Percentiles rank a stretch among this genome's conserved stretches.
phyloP scores from a whole-genome alignment of 2,888 invertebrate species.

The Allygus modestus region DNA sequence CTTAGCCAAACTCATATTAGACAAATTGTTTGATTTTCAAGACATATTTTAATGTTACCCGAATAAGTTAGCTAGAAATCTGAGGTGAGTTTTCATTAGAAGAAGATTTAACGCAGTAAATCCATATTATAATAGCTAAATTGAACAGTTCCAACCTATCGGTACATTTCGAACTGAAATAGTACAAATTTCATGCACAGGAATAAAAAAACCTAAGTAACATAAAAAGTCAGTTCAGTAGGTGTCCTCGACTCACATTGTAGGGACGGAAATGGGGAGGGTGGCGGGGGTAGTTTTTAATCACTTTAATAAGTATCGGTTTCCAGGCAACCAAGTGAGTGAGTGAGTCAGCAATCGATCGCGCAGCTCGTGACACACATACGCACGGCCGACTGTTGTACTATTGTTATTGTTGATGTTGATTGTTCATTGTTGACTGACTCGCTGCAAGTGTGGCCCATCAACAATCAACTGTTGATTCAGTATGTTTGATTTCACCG shows the following conservation, averaged over 20 bases:
- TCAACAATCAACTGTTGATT: conserved; percentile 57
- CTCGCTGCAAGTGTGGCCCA: conserved; percentile 14
- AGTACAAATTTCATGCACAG: no score
- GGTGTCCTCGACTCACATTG: not conserved
- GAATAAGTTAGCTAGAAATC: no score
- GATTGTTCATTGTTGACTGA: conserved; percentile 44
- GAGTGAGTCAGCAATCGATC: not conserved
- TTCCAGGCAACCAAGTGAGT: conserved; percentile 57
- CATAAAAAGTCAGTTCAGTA: not conserved
- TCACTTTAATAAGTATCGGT: conserved; percentile 63
- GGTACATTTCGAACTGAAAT: no score
- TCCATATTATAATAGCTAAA: no score
- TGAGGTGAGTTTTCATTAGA: no score
- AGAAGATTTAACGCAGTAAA: no score
- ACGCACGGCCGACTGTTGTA: conserved; percentile 8
- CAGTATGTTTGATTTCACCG: conserved; percentile 43
- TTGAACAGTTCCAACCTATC: no score
- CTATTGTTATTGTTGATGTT: conserved; percentile 51
- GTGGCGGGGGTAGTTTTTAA: conserved; percentile 61
- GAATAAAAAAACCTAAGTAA: not conserved
- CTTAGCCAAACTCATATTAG: no score
- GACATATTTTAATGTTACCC: no score
- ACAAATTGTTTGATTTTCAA: no score
- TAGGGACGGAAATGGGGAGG: not conserved
- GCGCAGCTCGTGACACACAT: conserved; percentile 37